phyloP scores from a whole-genome alignment of 1,140 invertebrate genomes.

The Plectrocnemia conspersa region DNA sequence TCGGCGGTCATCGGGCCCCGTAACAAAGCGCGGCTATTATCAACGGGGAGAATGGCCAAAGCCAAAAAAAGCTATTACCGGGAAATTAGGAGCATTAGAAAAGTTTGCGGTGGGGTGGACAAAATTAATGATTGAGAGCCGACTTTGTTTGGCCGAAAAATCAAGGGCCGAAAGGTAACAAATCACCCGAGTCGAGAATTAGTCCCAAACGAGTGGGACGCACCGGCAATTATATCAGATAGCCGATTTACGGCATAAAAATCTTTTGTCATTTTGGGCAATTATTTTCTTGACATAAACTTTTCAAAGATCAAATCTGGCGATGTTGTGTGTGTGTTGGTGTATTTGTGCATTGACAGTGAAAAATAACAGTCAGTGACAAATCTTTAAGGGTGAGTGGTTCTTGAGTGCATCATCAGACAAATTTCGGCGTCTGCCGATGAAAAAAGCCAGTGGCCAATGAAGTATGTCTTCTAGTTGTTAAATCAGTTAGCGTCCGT shows the following conservation, averaged over 20 bases:
- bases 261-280: constrained; percentile 29
- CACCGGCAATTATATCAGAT: constrained; percentile 31
- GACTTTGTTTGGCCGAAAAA: background rate
- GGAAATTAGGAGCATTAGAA: constrained; percentile 36
- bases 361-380: constrained; percentile 2
- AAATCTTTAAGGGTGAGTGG: background rate
- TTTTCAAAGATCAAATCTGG: background rate
- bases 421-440: background rate
- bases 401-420: background rate
- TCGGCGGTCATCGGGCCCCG: constrained; percentile 5
- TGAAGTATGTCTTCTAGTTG: constrained; percentile 26
- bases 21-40: constrained; percentile 27
- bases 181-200: constrained; percentile 11
- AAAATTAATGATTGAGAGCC: constrained; percentile 34
- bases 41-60: background rate
- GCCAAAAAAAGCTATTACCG: constrained; percentile 32
- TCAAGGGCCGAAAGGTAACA: constrained; percentile 9
- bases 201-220: constrained; percentile 4
- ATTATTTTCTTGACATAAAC: background rate
- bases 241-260: too few relatives aligned
- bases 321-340: background rate
- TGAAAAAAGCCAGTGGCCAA: constrained; percentile 7
- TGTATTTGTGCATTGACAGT: constrained; percentile 7
- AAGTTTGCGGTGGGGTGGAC: constrained; percentile 33
- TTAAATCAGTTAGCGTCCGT: constrained; percentile 35